Conservation (phyloP, 2,113 vertebrate genomes). For the Anoplopoma fimbria region DNA sequence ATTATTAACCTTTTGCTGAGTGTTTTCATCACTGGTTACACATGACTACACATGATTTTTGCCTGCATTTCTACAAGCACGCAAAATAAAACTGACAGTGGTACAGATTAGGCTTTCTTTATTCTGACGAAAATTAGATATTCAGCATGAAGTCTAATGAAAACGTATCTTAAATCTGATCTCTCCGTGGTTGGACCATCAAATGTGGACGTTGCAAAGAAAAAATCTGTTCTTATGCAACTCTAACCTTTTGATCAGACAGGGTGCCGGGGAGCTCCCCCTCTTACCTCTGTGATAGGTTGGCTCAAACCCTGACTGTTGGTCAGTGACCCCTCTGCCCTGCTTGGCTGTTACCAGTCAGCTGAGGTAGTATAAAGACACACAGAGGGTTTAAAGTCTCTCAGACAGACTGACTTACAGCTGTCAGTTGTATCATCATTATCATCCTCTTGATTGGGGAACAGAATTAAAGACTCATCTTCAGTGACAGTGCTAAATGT, state of each 20-base stretch:
- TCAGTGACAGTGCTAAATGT: not conserved
- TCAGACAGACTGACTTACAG: slow-evolving; percentile 15
- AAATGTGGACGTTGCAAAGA: not conserved
- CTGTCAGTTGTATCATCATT: not conserved
- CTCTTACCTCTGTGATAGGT: slow-evolving; percentile 9
- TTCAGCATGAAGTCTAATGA: not conserved
- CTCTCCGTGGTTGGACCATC: not conserved
- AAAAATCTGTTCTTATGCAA: slow-evolving; percentile 48
- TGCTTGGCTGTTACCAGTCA: slow-evolving; percentile 9
- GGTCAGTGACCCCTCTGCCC: slow-evolving; percentile 52
- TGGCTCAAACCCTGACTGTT: not conserved
- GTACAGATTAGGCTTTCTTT: not conserved
- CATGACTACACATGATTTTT: not conserved
- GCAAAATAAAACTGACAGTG: not conserved
- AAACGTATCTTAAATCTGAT: not conserved
- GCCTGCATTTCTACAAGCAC: not conserved
- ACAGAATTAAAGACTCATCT: not conserved
- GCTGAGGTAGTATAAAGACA: slow-evolving; percentile 54
- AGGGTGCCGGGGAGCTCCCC: not conserved
- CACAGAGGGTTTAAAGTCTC: slow-evolving; percentile 16
- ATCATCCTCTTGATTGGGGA: not conserved
- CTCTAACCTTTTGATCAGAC: slow-evolving; percentile 9
- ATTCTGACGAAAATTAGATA: not conserved
- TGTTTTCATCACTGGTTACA: not conserved
- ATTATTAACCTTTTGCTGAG: not conserved